Evolutionary conservation across 2,888 invertebrate species (phyloP).

Genomic region (Nesidiocoris tenuis): DNA sequence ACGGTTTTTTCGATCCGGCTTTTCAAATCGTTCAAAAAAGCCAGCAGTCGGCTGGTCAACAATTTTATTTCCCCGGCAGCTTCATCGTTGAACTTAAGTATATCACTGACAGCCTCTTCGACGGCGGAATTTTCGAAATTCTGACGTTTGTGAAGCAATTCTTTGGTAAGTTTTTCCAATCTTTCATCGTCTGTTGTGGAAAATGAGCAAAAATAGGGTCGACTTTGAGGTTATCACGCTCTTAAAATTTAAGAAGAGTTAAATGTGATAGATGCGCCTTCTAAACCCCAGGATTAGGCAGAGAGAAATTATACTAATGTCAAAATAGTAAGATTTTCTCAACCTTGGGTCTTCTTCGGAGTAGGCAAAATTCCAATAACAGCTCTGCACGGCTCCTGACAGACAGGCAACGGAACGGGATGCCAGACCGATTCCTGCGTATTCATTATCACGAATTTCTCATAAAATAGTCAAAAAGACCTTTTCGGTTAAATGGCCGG

Average conservation of each 20-base stretch:
- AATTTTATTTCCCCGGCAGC: conserved; percentile 10
- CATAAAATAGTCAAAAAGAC: too few species aligned
- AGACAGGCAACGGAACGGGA: not conserved
- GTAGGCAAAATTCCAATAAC: too few species aligned
- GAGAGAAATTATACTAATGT: too few species aligned
- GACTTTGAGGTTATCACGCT: too few species aligned
- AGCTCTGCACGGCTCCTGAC: not conserved
- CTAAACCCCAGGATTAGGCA: too few species aligned
- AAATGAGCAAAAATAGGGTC: too few species aligned
- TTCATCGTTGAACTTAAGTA: conserved; percentile 6
- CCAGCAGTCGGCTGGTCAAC: conserved; percentile 6
- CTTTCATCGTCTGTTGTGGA: conserved; percentile 15
- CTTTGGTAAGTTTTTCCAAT: not conserved
- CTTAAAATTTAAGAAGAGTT: too few species aligned
- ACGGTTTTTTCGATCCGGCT: not conserved
- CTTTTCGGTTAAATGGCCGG: too few species aligned
- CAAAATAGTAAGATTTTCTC: too few species aligned
- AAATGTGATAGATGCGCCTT: too few species aligned
- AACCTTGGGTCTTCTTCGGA: too few species aligned
- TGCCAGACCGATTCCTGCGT: not conserved
- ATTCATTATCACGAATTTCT: too few species aligned
- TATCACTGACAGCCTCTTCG: not conserved
- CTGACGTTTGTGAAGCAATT: not conserved
- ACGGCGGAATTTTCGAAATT: not conserved
- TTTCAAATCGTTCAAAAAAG: conserved; percentile 8